Base-by-base conservation (phyloP, 2,113 vertebrate genomes). In the Tamias sibiricus region DNA sequence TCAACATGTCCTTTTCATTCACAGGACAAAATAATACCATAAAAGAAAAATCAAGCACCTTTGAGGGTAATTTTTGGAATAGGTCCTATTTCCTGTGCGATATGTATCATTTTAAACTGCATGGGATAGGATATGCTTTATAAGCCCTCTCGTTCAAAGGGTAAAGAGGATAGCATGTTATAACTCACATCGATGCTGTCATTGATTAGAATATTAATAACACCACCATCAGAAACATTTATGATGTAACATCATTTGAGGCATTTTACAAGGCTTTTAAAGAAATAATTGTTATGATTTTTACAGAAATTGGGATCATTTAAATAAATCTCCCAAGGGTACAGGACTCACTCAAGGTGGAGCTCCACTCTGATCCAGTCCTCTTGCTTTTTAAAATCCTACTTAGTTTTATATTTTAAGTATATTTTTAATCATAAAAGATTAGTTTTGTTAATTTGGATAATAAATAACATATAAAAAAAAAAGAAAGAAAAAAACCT, bases 401-500 rank as follows among this genome's bases (percentile, higher is more conserved):
- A 14, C 16, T 57, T 62, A 62, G 6, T 64, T 7, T 57, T 57
- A 47, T 66, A 20, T 83, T 54, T 32, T 8, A 76, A 90, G 40
- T 66, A 42, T 49, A 1, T 68, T 16, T 62, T 75, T 11, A 59
- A 9, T 86, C 42, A 64, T 44, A 8, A 2, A 54, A 8, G 17
- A 32, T 84, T 59, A 49, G 16, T 85, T 91, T 89, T 75, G 24
- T 85, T 62, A 62, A 81, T 59, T 52, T 87, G 24, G 8, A 20
- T 84, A 89, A 54, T 59, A 42, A 40, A 47, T 32, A 72, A 80
- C 68, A 35, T 26, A 69, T 40, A 8, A 68, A 68, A 68, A 59
- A 5, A n/a, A 68, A 92, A 52, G 4, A 69, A 96, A 72, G 26
- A 69, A 92, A 72, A 79, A 93, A 32, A 84, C 64, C 62, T 75